Conservation (phyloP, 2,888 invertebrate species). For the Drosophila niveifrons region DNA sequence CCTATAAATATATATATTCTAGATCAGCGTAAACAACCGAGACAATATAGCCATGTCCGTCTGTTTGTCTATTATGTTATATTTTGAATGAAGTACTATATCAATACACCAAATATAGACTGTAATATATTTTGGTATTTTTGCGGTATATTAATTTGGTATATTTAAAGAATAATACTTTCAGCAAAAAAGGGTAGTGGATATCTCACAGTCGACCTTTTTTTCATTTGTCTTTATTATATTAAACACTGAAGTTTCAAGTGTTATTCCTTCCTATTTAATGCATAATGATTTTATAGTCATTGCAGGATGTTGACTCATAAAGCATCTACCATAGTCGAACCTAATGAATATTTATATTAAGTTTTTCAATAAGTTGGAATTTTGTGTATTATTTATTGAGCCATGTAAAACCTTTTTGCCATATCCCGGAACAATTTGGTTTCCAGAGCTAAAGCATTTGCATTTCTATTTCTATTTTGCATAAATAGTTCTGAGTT, state of each 20-base stretch:
- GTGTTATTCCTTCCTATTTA: neutral
- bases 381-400: slow-evolving; percentile 8
- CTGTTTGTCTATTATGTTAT: no score
- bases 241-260: neutral
- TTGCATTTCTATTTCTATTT: slow-evolving; percentile 42
- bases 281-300: neutral
- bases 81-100: no score
- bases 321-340: neutral
- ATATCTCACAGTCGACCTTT: no score
- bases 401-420: slow-evolving; percentile 17
- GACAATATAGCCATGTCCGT: no score
- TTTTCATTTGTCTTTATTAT: no score
- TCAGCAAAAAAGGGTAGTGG: no score
- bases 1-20: no score
- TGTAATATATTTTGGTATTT: no score
- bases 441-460: slow-evolving; percentile 42
- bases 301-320: slow-evolving; percentile 1
- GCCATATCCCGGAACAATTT: slow-evolving; percentile 49
- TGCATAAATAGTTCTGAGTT: slow-evolving; percentile 36
- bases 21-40: no score
- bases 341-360: neutral
- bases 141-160: no score
- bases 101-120: no score
- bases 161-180: neutral
- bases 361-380: neutral